Conservation (phyloP, 37 sponge, comb jelly and placozoan genomes). For the Geodia barretti region DNA sequence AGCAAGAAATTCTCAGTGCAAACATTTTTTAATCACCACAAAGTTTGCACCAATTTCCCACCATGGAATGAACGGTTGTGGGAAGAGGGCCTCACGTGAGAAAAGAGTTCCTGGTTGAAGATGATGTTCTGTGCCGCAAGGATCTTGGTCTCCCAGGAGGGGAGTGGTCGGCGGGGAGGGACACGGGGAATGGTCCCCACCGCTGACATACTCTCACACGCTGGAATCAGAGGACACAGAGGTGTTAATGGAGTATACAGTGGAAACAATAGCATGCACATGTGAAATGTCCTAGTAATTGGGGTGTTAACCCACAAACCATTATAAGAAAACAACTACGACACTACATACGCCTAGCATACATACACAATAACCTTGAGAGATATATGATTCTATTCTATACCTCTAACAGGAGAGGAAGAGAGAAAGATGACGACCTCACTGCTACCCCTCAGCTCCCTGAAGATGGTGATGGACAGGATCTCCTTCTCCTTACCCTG, state of each 20-base stretch:
- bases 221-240: no score
- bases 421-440: conserved; percentile 69
- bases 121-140: conserved; percentile 65
- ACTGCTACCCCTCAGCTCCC: conserved; percentile 62
- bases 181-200: background rate
- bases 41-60: no score
- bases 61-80: no score
- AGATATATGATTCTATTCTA: no score
- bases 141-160: conserved; percentile 56
- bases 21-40: no score
- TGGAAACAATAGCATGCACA: no score
- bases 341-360: background rate
- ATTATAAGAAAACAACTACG: no score
- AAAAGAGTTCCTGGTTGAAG: conserved; percentile 80
- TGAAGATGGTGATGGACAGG: conserved; percentile 44
- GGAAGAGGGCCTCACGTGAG: conserved; percentile 42
- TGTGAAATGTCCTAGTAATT: no score
- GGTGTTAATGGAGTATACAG: no score
- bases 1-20: no score
- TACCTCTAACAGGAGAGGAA: conserved; percentile 58
- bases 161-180: background rate
- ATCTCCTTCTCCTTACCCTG: background rate
- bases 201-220: background rate
- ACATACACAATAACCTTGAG: background rate
- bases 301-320: no score